phyloP scores from a whole-genome alignment of 2,113 vertebrate genomes.

The Himantopus leucocephalus region DNA sequence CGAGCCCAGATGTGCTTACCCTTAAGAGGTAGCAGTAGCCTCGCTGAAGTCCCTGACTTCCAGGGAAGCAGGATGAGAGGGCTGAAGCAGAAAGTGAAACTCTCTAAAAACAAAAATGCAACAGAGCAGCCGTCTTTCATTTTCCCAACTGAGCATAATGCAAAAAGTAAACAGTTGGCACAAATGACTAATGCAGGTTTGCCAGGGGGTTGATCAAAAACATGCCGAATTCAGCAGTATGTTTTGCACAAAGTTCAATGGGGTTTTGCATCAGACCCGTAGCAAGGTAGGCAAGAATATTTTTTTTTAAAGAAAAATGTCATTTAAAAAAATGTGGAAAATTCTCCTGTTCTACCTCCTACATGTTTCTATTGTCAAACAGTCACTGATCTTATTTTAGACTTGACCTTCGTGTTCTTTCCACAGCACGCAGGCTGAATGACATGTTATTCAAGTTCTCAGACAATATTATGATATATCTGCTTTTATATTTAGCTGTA shows the following conservation, averaged over 20 bases:
- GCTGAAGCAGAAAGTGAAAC: conserved; percentile 61
- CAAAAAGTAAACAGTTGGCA: conserved; percentile 52
- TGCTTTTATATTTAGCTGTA: conserved; percentile 76
- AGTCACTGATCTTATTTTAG: conserved; percentile 77
- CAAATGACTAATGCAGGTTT: conserved; percentile 51
- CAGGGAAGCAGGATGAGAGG: conserved; percentile 34
- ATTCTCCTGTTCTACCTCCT: conserved; percentile 72
- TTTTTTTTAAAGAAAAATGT: conserved; percentile 37
- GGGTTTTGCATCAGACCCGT: background rate
- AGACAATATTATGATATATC: conserved; percentile 72
- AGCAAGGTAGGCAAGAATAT: background rate
- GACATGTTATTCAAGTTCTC: conserved; percentile 71
- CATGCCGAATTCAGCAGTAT: background rate
- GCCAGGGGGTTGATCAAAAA: conserved; percentile 20
- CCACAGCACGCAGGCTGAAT: conserved; percentile 66
- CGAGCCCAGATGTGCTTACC: background rate
- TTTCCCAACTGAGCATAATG: conserved; percentile 24
- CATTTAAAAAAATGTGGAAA: conserved; percentile 73
- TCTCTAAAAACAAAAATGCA: conserved; percentile 3
- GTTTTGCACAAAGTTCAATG: background rate
- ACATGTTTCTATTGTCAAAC: conserved; percentile 78
- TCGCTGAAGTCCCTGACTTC: background rate
- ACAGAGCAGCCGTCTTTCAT: conserved; percentile 27
- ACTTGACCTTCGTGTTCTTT: conserved; percentile 71
- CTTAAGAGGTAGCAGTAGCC: background rate